phyloP scores from a whole-genome alignment of 2,888 invertebrate species.

The Mechanitis mazaeus region DNA sequence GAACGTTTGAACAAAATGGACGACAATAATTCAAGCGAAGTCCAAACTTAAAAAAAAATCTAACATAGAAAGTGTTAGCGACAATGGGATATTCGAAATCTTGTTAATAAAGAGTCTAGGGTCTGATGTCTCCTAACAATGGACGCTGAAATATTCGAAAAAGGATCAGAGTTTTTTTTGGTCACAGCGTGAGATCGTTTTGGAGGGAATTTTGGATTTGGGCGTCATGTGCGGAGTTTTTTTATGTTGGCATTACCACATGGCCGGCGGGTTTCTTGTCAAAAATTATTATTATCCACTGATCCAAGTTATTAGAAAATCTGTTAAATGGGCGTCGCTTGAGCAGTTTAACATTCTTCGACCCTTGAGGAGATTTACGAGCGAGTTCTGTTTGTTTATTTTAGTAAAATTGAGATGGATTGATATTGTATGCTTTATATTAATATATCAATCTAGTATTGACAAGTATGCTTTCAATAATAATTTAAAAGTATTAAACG shows the following conservation, averaged over 20 bases:
- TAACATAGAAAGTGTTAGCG: slow-evolving; percentile 75
- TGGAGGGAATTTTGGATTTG: slow-evolving; percentile 70
- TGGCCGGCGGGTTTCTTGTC: slow-evolving; percentile 41
- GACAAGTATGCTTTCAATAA: too few relatives aligned
- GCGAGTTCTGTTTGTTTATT: slow-evolving; percentile 47
- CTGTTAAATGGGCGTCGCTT: slow-evolving; percentile 51
- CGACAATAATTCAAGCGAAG: slow-evolving; percentile 76
- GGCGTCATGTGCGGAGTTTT: slow-evolving; percentile 63
- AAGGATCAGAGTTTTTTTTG: slow-evolving; percentile 59
- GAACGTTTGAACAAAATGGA: slow-evolving; percentile 73
- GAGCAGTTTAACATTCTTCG: slow-evolving; percentile 38
- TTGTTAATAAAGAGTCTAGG: slow-evolving; percentile 71
- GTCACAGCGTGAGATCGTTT: slow-evolving; percentile 73
- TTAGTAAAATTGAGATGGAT: slow-evolving; percentile 39
- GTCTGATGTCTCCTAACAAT: slow-evolving; percentile 46
- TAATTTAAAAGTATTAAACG: too few relatives aligned
- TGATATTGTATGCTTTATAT: neutral
- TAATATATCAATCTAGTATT: too few relatives aligned
- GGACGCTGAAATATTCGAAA: slow-evolving; percentile 53
- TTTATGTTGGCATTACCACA: slow-evolving; percentile 45
- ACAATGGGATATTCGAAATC: slow-evolving; percentile 75
- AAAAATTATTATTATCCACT: slow-evolving; percentile 51
- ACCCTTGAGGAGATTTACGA: slow-evolving; percentile 41
- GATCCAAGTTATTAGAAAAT: slow-evolving; percentile 49
- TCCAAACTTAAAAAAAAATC: slow-evolving; percentile 69